Percentiles rank a stretch among this genome's conserved stretches.
phyloP scores from a whole-genome alignment of 2,113 vertebrate genomes.

The Pterocles gutturalis region DNA sequence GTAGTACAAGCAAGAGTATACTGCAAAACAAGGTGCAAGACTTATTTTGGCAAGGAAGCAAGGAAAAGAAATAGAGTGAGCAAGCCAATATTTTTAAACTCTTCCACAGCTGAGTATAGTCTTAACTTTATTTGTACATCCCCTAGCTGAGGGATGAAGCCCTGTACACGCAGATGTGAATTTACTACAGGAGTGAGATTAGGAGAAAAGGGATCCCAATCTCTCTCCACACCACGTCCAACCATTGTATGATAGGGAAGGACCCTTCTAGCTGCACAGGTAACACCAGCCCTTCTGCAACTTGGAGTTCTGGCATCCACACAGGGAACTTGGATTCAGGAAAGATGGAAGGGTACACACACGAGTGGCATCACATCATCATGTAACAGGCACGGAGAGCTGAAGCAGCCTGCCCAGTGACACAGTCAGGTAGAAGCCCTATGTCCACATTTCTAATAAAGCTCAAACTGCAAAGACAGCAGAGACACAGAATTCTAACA shows the following conservation, averaged over 20 bases:
- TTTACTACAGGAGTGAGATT: rapidly evolving
- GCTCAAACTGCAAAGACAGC: neutral
- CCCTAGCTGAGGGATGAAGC: neutral
- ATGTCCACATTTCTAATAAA: neutral
- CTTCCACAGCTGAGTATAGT: rapidly evolving
- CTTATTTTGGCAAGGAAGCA: neutral
- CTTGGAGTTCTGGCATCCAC: rapidly evolving
- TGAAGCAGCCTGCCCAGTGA: neutral
- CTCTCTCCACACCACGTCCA: rapidly evolving
- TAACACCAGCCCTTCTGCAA: neutral
- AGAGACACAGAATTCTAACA: neutral
- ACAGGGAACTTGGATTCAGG: neutral
- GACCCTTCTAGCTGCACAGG: rapidly evolving
- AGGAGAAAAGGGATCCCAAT: neutral
- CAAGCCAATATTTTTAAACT: neutral
- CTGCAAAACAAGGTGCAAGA: neutral
- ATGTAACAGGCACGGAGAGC: rapidly evolving
- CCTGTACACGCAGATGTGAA: neutral
- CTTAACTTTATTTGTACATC: neutral
- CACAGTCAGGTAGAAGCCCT: rapidly evolving
- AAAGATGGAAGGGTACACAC: neutral
- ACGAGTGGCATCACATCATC: no score
- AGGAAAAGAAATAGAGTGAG: neutral
- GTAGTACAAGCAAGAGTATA: neutral
- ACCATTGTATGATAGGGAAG: rapidly evolving